Evolutionary conservation across 2,888 invertebrate genomes (phyloP).

Genomic region (Elgonia sp.): DNA sequence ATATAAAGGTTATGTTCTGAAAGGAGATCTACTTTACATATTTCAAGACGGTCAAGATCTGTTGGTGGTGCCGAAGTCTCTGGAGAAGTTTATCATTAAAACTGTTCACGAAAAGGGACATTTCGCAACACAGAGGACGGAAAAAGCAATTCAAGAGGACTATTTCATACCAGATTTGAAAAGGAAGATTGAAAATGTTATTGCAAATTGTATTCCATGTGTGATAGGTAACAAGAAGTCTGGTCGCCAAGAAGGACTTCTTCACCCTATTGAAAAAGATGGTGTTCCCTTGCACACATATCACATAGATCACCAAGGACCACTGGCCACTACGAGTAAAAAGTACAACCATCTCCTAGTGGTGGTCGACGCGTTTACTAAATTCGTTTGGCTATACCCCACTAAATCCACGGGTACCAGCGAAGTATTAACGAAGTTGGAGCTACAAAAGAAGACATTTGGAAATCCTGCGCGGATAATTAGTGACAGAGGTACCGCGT

Average conservation of each 20-base stretch:
- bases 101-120: conserved; percentile 1
- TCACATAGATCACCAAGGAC: conserved; percentile 21
- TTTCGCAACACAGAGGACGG: not conserved
- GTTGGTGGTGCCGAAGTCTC: not conserved
- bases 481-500: not conserved
- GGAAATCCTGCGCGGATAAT: not conserved
- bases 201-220: conserved; percentile 15
- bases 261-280: not conserved
- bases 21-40: too few species aligned
- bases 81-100: not conserved
- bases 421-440: not conserved
- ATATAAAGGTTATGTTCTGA: too few species aligned
- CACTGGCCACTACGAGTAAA: not conserved
- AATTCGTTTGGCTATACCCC: not conserved
- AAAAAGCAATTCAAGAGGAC: not conserved
- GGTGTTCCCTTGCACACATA: not conserved
- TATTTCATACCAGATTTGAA: not conserved
- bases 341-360: not conserved
- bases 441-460: not conserved
- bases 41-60: not conserved
- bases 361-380: not conserved
- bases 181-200: not conserved
- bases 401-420: not conserved
- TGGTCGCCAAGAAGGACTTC: not conserved
- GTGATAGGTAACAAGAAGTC: not conserved